A percentile compares a stretch with the other conserved stretches of the same genome.
These are phyloP conservation scores for Elegia similella DNA, from an alignment of 2,888 invertebrate genomes.

Conservation along the genomic window DNA sequence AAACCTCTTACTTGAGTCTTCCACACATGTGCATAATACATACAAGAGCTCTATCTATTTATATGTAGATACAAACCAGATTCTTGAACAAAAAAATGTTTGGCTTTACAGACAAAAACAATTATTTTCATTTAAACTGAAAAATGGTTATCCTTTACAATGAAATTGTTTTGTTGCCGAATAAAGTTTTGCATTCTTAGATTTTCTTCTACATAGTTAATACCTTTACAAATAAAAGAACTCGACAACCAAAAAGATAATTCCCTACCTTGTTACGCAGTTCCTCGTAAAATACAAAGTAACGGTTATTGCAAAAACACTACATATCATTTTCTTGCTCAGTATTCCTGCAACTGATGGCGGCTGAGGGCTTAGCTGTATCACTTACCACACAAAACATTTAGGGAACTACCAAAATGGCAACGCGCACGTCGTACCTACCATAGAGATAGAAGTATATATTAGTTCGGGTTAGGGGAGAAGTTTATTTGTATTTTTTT, in stretches of 20 bases:
- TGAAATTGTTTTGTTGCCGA: too few relatives aligned
- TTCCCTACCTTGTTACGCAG: neutral
- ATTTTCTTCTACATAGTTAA: too few relatives aligned
- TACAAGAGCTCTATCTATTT: neutral
- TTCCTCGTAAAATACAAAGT: constrained; percentile 11
- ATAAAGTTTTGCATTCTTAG: too few relatives aligned
- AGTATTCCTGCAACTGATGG: neutral
- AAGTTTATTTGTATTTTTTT: too few relatives aligned
- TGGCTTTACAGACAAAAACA: too few relatives aligned
- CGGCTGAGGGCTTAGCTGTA: neutral
- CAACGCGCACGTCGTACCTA: too few relatives aligned
- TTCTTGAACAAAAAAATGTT: too few relatives aligned
- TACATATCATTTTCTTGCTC: constrained; percentile 12
- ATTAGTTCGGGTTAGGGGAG: too few relatives aligned
- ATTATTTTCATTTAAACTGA: too few relatives aligned
- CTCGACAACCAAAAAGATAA: neutral
- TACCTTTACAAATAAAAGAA: too few relatives aligned
- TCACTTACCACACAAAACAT: neutral
- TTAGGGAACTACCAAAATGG: neutral
- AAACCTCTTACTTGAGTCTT: constrained; percentile 17
- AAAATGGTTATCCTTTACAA: too few relatives aligned
- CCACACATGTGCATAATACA: neutral
- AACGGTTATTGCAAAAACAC: constrained; percentile 13
- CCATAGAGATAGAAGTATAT: too few relatives aligned
- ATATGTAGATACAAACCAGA: neutral